Conservation (phyloP, 2,797 vertebrate genomes). For the Darevskia nairensis region DNA sequence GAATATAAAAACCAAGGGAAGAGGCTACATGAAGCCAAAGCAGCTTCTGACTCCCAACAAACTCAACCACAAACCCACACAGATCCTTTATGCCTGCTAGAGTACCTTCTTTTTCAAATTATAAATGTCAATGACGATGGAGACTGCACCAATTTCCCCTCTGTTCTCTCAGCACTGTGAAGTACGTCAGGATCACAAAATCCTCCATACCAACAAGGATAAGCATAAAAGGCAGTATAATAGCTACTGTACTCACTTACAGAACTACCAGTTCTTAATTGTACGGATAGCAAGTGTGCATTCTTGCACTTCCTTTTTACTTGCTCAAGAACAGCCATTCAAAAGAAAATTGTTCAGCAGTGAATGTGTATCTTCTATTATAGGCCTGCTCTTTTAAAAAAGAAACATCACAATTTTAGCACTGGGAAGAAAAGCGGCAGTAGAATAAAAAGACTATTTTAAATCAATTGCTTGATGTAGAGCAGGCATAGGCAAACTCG, state of each 20-base stretch:
- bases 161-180: conserved; percentile 52
- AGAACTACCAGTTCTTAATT: conserved; percentile 50
- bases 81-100: not conserved
- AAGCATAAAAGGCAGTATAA: conserved; percentile 54
- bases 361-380: conserved; percentile 67
- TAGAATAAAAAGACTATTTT: conserved; percentile 66
- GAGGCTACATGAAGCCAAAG: not conserved
- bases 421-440: conserved; percentile 57
- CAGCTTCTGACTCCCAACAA: not conserved
- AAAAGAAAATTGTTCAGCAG: conserved; percentile 67
- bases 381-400: conserved; percentile 31
- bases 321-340: conserved; percentile 75
- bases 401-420: conserved; percentile 49
- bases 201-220: conserved; percentile 56
- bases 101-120: not conserved
- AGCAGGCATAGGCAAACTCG: no score
- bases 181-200: conserved; percentile 57
- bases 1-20: not conserved
- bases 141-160: conserved; percentile 43
- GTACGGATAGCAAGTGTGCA: conserved; percentile 58
- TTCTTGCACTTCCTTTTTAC: conserved; percentile 54
- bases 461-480: conserved; percentile 60
- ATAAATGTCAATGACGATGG: conserved; percentile 36
- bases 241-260: conserved; percentile 39
- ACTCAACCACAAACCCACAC: not conserved